Percentiles rank a stretch among this genome's conserved stretches.
Evolutionary conservation across 2,113 vertebrate genomes (phyloP).

Genomic region (Anolis carolinensis): DNA sequence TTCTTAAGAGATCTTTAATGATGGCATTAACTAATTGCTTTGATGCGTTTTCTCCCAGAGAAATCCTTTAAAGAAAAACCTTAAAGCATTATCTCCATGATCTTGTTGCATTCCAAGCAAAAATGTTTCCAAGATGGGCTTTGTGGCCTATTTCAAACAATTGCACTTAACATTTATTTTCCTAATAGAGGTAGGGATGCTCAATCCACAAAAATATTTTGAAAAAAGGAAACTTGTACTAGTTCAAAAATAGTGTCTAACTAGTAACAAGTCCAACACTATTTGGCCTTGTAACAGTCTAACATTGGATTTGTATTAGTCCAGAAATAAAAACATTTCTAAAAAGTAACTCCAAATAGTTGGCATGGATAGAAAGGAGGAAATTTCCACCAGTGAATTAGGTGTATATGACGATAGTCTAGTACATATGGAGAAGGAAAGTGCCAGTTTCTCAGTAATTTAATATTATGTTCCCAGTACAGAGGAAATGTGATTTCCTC

Average conservation of each 20-base stretch:
- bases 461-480: not conserved
- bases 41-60: not conserved
- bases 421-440: not conserved
- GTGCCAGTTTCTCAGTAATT: not conserved
- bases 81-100: not conserved
- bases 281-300: too few relatives aligned
- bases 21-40: not conserved
- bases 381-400: not conserved
- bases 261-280: too few relatives aligned
- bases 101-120: not conserved
- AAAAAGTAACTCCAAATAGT: not conserved
- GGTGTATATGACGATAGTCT: not conserved
- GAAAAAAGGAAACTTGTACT: too few relatives aligned
- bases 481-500: not conserved
- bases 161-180: not conserved
- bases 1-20: not conserved
- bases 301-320: too few relatives aligned
- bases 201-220: not conserved
- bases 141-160: not conserved
- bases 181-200: not conserved
- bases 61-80: not conserved
- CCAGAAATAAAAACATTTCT: too few relatives aligned
- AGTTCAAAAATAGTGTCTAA: too few relatives aligned
- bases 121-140: not conserved
- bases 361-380: not conserved